These are phyloP conservation scores for Brevimyrus niger DNA, from an alignment of 2,113 vertebrate species.

Conservation along the genomic window DNA sequence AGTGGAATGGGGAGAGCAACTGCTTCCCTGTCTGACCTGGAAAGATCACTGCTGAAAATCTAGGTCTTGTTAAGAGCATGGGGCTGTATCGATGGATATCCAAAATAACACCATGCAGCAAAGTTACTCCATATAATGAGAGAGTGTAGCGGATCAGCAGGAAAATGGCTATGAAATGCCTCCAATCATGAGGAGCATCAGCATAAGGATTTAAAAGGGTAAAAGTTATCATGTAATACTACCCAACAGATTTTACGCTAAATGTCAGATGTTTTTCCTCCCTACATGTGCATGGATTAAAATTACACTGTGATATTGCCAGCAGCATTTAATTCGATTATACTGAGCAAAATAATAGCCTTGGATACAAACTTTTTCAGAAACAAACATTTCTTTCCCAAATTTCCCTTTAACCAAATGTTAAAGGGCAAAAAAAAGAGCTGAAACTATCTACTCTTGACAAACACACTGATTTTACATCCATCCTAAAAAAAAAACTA, in stretches of 20 bases:
- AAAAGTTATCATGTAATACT: not conserved
- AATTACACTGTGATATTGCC: not conserved
- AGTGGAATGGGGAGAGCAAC: not conserved
- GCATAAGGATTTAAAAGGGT: not conserved
- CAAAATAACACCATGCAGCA: not conserved
- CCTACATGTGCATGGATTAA: not conserved
- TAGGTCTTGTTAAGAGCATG: not conserved
- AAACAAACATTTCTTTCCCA: not conserved
- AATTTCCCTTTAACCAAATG: not conserved
- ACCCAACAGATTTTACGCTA: not conserved
- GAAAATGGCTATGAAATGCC: not conserved
- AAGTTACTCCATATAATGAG: not conserved
- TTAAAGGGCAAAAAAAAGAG: not conserved
- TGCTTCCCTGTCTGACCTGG: conserved; percentile 1
- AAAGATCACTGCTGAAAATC: not conserved
- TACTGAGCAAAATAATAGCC: not conserved
- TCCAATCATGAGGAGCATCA: not conserved
- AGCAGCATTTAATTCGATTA: not conserved
- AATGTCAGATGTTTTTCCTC: not conserved
- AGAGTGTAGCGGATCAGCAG: not conserved
- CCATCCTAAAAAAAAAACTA: too few relatives aligned
- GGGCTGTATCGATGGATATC: not conserved
- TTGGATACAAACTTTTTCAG: not conserved
- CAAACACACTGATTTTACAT: not conserved
- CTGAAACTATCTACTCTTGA: not conserved